phyloP scores from a whole-genome alignment of 2,113 vertebrate species.

The Hypanus sabinus region DNA sequence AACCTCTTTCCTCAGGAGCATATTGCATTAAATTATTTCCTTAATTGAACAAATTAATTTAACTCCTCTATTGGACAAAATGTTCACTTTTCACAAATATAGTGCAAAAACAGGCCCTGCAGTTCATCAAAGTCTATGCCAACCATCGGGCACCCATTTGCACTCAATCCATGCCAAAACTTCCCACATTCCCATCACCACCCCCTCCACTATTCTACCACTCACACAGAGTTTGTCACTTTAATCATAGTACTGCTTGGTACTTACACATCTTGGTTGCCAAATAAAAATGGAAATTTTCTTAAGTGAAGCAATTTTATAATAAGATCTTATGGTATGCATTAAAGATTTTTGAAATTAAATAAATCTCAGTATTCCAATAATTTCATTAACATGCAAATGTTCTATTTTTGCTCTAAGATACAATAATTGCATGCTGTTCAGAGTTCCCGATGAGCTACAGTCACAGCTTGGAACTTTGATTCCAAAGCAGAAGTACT shows the following conservation, averaged over 20 bases:
- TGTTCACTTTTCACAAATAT: not conserved
- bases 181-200: no score
- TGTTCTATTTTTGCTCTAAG: not conserved
- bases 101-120: no score
- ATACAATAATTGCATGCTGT: not conserved
- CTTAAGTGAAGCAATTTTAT: not conserved
- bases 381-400: not conserved
- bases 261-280: no score
- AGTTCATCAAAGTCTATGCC: no score
- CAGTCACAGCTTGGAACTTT: not conserved
- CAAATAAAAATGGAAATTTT: not conserved
- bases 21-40: not conserved
- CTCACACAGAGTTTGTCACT: not conserved
- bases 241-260: not conserved
- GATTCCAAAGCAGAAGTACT: not conserved
- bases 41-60: no score
- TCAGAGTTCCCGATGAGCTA: not conserved
- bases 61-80: not conserved
- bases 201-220: no score
- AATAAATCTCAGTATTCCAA: not conserved
- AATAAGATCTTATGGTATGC: not conserved
- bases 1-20: not conserved
- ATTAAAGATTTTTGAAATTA: not conserved
- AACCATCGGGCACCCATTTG: no score
- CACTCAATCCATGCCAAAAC: no score